Conservation (phyloP, 1,140 invertebrate genomes). For the Melanaphis sacchari region DNA sequence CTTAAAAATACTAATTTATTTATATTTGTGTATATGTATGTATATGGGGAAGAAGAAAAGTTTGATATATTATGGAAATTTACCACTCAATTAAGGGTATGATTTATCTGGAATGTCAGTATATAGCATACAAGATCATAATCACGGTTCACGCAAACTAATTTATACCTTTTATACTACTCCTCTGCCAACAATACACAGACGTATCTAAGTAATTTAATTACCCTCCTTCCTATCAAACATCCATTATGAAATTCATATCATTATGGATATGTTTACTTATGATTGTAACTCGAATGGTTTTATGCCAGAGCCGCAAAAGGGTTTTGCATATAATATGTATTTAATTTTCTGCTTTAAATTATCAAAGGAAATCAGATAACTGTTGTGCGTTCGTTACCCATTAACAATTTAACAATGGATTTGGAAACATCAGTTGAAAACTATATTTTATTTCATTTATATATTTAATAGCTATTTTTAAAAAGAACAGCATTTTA, state of each 20-base stretch:
- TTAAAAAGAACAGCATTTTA: background rate
- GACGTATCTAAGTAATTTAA: slow-evolving; percentile 35
- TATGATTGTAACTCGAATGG: slow-evolving; percentile 9
- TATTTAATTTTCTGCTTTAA: slow-evolving; percentile 32
- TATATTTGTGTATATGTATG: background rate
- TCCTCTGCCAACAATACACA: background rate
- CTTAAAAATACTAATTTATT: background rate
- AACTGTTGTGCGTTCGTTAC: background rate
- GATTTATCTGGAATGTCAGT: background rate
- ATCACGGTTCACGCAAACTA: background rate
- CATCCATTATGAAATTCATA: background rate
- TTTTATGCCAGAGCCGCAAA: background rate
- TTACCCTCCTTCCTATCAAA: background rate
- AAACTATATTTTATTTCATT: background rate
- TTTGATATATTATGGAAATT: background rate
- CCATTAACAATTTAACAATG: background rate
- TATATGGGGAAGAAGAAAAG: background rate
- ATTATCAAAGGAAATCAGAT: background rate
- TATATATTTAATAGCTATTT: background rate
- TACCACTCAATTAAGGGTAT: background rate
- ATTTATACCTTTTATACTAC: background rate
- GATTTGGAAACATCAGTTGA: background rate
- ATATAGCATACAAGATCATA: background rate
- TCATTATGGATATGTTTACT: background rate
- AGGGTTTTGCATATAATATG: background rate